Evolutionary conservation across 64 coral and sea anemone genomes (phyloP).

Genomic region (Dendronephthya gigantea): DNA sequence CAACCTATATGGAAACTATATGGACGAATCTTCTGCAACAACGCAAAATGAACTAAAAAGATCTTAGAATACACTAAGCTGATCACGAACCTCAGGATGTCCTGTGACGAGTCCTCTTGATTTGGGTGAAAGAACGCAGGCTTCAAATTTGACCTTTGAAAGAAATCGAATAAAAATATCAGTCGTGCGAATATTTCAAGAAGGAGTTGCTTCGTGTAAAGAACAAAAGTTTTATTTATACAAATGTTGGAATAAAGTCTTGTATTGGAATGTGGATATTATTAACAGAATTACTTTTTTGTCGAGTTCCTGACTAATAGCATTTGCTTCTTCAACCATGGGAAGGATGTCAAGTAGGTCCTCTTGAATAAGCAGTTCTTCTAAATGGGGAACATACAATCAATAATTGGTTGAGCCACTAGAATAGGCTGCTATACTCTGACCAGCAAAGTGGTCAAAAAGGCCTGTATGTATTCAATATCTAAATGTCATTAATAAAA

Average conservation of each 20-base stretch:
- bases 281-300: constrained; percentile 45
- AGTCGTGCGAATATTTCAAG: neutral
- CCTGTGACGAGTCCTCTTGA: constrained; percentile 64
- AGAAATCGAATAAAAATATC: neutral
- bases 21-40: too few species aligned
- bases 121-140: constrained; percentile 61
- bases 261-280: neutral
- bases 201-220: neutral
- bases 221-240: neutral
- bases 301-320: constrained; percentile 78
- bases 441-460: too few species aligned
- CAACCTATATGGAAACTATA: too few species aligned
- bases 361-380: constrained; percentile 56
- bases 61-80: too few species aligned
- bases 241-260: neutral
- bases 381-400: constrained; percentile 24
- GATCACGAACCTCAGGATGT: constrained; percentile 60
- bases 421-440: neutral
- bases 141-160: constrained; percentile 52
- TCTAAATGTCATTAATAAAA: too few species aligned
- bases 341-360: constrained; percentile 73
- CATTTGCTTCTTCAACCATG: constrained; percentile 88
- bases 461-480: too few species aligned
- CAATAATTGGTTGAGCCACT: neutral
- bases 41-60: too few species aligned